A percentile compares a stretch with the other conserved stretches of the same genome.
Conservation (phyloP, 2,113 vertebrate species). For the Atrichornis clamosus region DNA sequence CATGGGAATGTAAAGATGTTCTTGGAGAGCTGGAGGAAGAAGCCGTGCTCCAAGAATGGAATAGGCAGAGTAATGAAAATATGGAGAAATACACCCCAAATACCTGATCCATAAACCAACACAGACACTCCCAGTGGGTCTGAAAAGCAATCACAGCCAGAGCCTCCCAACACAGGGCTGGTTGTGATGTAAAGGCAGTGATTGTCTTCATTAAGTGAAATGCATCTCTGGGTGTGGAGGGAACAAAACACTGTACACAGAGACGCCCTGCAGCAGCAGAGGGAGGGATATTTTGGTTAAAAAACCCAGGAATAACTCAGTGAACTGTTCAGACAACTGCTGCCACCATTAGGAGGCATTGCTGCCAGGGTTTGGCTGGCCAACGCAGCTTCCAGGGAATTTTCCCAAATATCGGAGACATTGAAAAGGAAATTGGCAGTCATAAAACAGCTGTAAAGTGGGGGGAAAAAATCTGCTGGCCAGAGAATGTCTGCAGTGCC, state of each 20-base stretch:
- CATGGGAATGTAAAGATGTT: conserved; percentile 6
- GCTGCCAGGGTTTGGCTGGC: background rate
- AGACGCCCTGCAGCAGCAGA: background rate
- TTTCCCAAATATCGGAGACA: background rate
- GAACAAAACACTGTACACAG: background rate
- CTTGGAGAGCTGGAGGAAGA: conserved; percentile 2
- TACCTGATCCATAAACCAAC: conserved; percentile 15
- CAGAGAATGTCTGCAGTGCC: background rate
- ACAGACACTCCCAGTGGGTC: background rate
- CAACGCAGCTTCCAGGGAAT: background rate
- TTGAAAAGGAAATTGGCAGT: background rate
- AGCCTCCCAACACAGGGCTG: background rate
- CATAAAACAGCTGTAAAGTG: background rate
- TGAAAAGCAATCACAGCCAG: background rate
- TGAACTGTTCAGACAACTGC: background rate
- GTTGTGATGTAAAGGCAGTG: background rate
- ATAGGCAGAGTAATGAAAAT: background rate
- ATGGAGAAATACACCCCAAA: background rate
- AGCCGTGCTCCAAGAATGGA: background rate
- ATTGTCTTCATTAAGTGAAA: background rate
- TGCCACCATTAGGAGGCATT: background rate
- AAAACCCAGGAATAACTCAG: background rate
- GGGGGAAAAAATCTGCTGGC: no score
- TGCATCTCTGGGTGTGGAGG: background rate
- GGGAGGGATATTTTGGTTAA: background rate